phyloP scores from a whole-genome alignment of 2,888 invertebrate genomes.

The Linyphia triangularis region DNA sequence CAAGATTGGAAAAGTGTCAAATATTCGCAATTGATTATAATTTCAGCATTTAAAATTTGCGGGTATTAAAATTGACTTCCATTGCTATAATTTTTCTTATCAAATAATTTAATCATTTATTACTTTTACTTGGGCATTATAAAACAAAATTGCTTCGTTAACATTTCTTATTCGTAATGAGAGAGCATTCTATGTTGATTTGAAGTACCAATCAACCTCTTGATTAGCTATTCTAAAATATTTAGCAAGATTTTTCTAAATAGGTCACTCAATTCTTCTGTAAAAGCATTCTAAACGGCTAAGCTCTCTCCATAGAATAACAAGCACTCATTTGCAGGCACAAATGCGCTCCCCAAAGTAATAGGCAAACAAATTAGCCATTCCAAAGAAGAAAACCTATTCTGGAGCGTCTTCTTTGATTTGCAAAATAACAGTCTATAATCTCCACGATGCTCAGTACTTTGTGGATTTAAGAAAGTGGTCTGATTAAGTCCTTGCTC shows the following conservation, averaged over 20 bases:
- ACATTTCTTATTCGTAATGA: too few species aligned
- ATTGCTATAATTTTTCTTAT: too few species aligned
- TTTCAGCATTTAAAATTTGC: too few species aligned
- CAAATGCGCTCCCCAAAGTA: neutral
- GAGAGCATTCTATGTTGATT: too few species aligned
- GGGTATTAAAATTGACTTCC: too few species aligned
- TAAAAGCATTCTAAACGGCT: neutral
- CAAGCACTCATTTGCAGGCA: neutral
- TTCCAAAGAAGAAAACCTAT: neutral
- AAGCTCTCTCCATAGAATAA: neutral
- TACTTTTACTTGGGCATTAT: too few species aligned
- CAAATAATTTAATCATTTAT: too few species aligned
- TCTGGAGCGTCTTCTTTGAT: neutral
- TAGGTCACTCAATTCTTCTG: neutral
- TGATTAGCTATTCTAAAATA: neutral
- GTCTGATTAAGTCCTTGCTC: slow-evolving; percentile 34
- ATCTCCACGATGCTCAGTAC: neutral
- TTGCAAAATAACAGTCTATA: neutral
- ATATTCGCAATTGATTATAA: too few species aligned
- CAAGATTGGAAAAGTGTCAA: too few species aligned
- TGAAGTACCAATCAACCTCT: too few species aligned
- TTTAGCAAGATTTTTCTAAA: neutral
- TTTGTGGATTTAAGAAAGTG: neutral
- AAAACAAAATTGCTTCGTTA: too few species aligned
- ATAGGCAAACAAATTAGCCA: neutral